Base-by-base conservation (phyloP, 2,888 invertebrate species). In the Thelaira solivaga region DNA sequence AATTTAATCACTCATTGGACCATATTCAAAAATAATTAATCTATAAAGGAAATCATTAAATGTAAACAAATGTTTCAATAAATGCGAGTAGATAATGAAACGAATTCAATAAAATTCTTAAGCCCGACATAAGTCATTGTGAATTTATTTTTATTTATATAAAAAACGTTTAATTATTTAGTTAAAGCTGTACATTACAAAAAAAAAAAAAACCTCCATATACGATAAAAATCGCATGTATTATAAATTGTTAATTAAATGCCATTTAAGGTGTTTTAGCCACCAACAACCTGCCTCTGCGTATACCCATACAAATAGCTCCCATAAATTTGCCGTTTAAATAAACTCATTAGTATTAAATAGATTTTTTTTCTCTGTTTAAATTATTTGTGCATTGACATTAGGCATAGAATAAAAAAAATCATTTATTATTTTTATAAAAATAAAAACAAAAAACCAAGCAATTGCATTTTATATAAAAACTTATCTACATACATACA, bases 301-400 rank as follows among this genome's bases (percentile, higher is more conserved):
- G n/a, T n/a, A n/a, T n/a, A n/a, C n/a, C 31, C 22, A 26, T 31
- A 22, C 61, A 29, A 47, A 36, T 39, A 51, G 41, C 16, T 68
- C 11, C 13, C 59, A 41, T 43, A 24, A 36, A 24, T 36, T 26
- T 49, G 22, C 34, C 26, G 34, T 36, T 49, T 24, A 36, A 53
- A 18, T 24, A 34, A 67, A 29, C 72, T 76, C 67, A 76, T 76
- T 76, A 72, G 47, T 45, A 65, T 61, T 61, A 67, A 76, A 61
- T 65, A 20, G 45, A 43, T 43, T 61, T 18, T 29, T 39, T n/a
- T 67, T 45, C 45, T 53, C 24, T 55, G 67, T 26, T 67, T 72
- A 61, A 67, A 67, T 72, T 76, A 72, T 72, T 53, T 76, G 76
- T 72, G 45, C 68, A 78, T 53, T 78, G 77, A 78, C 73, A 73